A percentile compares a stretch with the other conserved stretches of the same genome.
phyloP scores from a whole-genome alignment of 2,888 invertebrate genomes.

The Agrilus mali region DNA sequence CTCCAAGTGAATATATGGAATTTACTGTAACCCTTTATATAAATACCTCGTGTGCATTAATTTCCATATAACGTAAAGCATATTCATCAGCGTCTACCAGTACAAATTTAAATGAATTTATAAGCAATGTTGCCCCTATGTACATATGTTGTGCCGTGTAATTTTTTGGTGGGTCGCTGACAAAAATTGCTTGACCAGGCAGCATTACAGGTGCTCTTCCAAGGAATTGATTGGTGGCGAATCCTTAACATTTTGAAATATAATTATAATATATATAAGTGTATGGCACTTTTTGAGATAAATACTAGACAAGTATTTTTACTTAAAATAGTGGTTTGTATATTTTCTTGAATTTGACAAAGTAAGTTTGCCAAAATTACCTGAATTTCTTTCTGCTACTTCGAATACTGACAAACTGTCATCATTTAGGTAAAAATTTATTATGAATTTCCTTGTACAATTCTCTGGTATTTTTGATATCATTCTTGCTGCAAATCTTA shows the following conservation, averaged over 20 bases:
- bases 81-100: conserved; percentile 77
- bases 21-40: no score
- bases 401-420: conserved; percentile 78
- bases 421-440: conserved; percentile 70
- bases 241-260: conserved; percentile 15
- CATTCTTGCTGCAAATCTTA: conserved; percentile 69
- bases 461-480: conserved; percentile 58
- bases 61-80: conserved; percentile 76
- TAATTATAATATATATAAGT: background rate
- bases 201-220: conserved; percentile 56
- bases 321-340: no score
- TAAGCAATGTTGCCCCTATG: conserved; percentile 65
- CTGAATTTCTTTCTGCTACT: conserved; percentile 58
- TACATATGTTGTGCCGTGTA: conserved; percentile 74
- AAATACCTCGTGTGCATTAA: conserved; percentile 55
- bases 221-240: conserved; percentile 49
- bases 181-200: conserved; percentile 59
- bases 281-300: background rate
- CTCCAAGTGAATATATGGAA: no score
- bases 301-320: no score
- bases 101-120: conserved; percentile 68
- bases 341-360: no score
- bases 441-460: conserved; percentile 57
- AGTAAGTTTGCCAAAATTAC: conserved; percentile 25
- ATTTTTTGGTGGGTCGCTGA: conserved; percentile 57